A percentile compares a stretch with the other conserved stretches of the same genome.
phyloP scores from a whole-genome alignment of 2,888 invertebrate genomes.

The Torymus texanus region DNA sequence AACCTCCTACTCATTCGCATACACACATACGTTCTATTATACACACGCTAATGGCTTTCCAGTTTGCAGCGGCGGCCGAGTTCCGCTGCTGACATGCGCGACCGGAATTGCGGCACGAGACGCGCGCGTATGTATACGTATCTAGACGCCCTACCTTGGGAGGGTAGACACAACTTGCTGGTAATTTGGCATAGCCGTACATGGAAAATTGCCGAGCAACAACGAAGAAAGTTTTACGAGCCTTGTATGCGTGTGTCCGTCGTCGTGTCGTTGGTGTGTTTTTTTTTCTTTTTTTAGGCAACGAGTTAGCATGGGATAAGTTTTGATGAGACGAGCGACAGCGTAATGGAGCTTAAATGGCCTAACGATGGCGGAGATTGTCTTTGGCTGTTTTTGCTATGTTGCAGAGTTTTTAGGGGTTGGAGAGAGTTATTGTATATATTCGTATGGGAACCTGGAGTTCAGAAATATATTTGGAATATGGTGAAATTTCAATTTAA shows the following conservation, averaged over 20 bases:
- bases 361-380: neutral
- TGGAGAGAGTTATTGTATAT: too few relatives aligned
- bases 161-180: neutral
- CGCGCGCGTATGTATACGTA: neutral
- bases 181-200: slow-evolving; percentile 22
- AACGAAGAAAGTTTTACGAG: slow-evolving; percentile 7
- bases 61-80: slow-evolving; percentile 2
- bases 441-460: too few relatives aligned
- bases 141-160: neutral
- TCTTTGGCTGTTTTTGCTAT: too few relatives aligned
- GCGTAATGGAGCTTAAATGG: too few relatives aligned
- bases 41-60: neutral
- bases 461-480: too few relatives aligned
- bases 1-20: neutral
- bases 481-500: too few relatives aligned
- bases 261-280: too few relatives aligned
- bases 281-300: too few relatives aligned
- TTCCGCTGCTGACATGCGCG: neutral
- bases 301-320: too few relatives aligned
- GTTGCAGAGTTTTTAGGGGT: too few relatives aligned
- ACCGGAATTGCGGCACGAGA: slow-evolving; percentile 43
- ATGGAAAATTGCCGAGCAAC: slow-evolving; percentile 28
- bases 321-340: too few relatives aligned
- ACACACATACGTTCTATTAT: neutral
- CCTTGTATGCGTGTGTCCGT: neutral